phyloP scores from a whole-genome alignment of 2,888 invertebrate species.

The Drosophila seclusa region DNA sequence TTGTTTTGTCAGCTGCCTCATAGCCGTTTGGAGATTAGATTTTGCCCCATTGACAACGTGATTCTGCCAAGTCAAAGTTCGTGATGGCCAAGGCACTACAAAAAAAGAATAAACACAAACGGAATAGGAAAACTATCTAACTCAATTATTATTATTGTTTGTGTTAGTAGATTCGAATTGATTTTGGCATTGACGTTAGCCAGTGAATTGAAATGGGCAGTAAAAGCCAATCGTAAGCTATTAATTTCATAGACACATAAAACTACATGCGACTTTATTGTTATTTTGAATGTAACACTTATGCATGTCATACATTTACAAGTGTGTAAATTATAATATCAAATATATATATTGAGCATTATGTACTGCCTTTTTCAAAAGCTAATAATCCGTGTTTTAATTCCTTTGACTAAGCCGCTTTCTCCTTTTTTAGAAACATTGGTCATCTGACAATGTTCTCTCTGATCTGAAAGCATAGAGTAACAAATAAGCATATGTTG shows the following conservation, averaged over 20 bases:
- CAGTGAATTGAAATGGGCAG: slow-evolving; percentile 53
- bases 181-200: slow-evolving; percentile 42
- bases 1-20: slow-evolving; percentile 72
- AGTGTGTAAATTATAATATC: neutral
- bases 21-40: slow-evolving; percentile 67
- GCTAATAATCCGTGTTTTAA: neutral
- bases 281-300: too few species aligned
- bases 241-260: neutral
- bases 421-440: neutral
- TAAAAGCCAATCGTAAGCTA: slow-evolving; percentile 27
- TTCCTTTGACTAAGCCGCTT: neutral
- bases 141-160: slow-evolving; percentile 78
- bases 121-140: slow-evolving; percentile 52
- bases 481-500: too few species aligned
- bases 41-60: slow-evolving; percentile 65
- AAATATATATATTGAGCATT: neutral
- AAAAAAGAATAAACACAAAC: slow-evolving; percentile 16
- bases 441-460: too few species aligned
- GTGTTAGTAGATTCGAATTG: slow-evolving; percentile 42
- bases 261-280: neutral
- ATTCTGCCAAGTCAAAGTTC: slow-evolving; percentile 39
- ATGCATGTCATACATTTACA: neutral
- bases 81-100: slow-evolving; percentile 24
- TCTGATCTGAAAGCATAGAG: neutral
- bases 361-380: neutral